Base-by-base conservation (phyloP, 92 coral and sea anemone species). In the Anthopleura xanthogrammica region DNA sequence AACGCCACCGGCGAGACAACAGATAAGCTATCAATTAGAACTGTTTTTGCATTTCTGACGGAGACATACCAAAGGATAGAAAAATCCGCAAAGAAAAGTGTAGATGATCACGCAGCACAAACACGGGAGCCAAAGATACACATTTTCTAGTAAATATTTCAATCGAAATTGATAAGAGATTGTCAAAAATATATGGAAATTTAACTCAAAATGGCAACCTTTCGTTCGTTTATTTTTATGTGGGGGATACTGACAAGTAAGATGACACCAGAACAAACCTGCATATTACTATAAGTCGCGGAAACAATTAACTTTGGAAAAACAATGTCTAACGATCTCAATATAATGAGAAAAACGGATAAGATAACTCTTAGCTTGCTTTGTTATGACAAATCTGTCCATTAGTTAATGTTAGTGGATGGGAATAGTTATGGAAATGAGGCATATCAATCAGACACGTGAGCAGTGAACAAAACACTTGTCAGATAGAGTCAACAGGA, bases 321-420 rank as follows among this genome's bases (percentile, higher is more conserved):
- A 68, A 42, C 29, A 24, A 9, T 68, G 74, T 36, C 74, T 36
- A 68, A 68, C 74, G 74, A 24, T 68, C 16, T 23, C 16, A 36
- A 29, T 68, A 23, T 65, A n/a, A 65, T 68, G 42, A 68, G 41
- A 11, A 36, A 68, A 68, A 68, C 36, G 42, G 74, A 68, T 36
- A 68, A 29, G 12, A 68, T 29, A 12, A 36, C 14, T 68, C 11
- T 29, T 68, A 24, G 41, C 74, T 23, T 68, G 74, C 74, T 29
- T 68, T 68, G 74, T 29, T 68, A 9, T 68, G 74, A 68, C 74
- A 68, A 23, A 24, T 29, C 74, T 36, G 74, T 62, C 74, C 74
- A 68, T 68, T 68, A 36, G 16, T 12, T 13, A 2, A 20, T 64
- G 20, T 64, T 23, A 46, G 50, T 23, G 9, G 9, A n/a, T 64